Percentiles rank a stretch among this genome's conserved stretches.
These are phyloP conservation scores for Carcinoscorpius rotundicauda DNA, from an alignment of 1,140 invertebrate species.

Conservation along the genomic window DNA sequence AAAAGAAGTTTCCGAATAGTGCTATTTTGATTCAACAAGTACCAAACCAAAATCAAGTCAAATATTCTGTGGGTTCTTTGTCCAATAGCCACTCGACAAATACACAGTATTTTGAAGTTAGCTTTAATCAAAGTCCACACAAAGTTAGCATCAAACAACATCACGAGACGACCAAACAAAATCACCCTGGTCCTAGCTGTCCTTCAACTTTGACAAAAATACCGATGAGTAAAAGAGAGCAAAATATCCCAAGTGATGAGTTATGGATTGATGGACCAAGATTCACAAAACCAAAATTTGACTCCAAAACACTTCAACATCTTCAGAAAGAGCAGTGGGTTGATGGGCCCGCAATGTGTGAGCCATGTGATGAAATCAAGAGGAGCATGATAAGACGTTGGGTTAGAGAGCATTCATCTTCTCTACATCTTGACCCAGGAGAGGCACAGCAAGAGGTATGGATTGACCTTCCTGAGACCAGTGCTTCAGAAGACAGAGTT, in stretches of 20 bases:
- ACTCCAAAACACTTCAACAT: constrained; percentile 22
- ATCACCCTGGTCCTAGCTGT: constrained; percentile 29
- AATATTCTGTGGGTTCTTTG: constrained; percentile 8
- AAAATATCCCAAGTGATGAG: constrained; percentile 50
- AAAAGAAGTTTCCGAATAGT: too few species aligned
- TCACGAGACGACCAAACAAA: constrained; percentile 26
- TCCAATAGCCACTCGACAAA: constrained; percentile 1
- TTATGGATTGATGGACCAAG: constrained; percentile 93
- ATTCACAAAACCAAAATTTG: constrained; percentile 48
- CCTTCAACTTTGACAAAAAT: constrained; percentile 23
- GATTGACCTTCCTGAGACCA: constrained; percentile 15
- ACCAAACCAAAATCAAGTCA: constrained; percentile 4
- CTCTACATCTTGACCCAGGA: constrained; percentile 20
- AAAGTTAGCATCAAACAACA: constrained; percentile 5
- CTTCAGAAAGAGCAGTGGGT: constrained; percentile 82
- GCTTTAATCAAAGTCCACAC: constrained; percentile 11
- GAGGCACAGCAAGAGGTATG: constrained; percentile 18
- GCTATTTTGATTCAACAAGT: neutral
- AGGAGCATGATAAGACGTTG: constrained; percentile 85
- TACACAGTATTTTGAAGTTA: constrained; percentile 1
- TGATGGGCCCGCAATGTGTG: constrained; percentile 58
- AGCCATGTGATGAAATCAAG: constrained; percentile 81
- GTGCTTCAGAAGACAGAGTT: constrained; percentile 13
- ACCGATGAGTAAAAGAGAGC: constrained; percentile 29
- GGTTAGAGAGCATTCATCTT: constrained; percentile 65